Conservation (phyloP, 2,888 invertebrate genomes). For the Sphaerophoria rueppellii region DNA sequence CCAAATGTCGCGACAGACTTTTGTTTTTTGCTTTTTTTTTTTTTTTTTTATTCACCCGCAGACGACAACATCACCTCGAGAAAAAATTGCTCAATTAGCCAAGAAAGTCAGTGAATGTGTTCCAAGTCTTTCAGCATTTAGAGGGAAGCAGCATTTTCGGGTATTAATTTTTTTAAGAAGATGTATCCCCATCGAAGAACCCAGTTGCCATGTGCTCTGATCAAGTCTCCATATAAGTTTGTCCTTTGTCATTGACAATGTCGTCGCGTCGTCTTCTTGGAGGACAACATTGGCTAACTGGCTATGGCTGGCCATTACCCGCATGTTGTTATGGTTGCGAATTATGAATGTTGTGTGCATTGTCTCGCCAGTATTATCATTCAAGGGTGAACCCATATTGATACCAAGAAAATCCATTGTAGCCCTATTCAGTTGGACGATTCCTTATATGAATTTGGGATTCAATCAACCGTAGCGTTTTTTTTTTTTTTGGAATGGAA, state of each 20-base stretch:
- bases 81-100: conserved; percentile 68
- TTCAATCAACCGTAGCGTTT: conserved; percentile 34
- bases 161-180: conserved; percentile 13
- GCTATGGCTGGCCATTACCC: neutral
- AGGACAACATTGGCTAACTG: neutral
- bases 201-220: conserved; percentile 10
- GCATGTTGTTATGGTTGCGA: conserved; percentile 64
- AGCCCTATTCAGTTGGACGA: conserved; percentile 3
- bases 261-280: neutral
- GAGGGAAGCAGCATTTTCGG: conserved; percentile 42
- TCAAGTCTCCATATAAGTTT: neutral
- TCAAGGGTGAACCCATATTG: conserved; percentile 51
- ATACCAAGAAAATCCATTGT: conserved; percentile 60
- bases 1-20: conserved; percentile 53
- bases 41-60: neutral
- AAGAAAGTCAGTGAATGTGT: conserved; percentile 65
- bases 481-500: neutral
- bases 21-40: conserved; percentile 1
- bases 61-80: conserved; percentile 39
- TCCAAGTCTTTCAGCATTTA: conserved; percentile 31
- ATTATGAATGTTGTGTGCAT: conserved; percentile 68
- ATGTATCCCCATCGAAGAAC: neutral
- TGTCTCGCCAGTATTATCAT: conserved; percentile 64
- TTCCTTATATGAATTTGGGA: conserved; percentile 3
- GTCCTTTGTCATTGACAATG: neutral